Evolutionary conservation across 2,888 invertebrate species (phyloP).

Genomic region (Halocaridina rubra): DNA sequence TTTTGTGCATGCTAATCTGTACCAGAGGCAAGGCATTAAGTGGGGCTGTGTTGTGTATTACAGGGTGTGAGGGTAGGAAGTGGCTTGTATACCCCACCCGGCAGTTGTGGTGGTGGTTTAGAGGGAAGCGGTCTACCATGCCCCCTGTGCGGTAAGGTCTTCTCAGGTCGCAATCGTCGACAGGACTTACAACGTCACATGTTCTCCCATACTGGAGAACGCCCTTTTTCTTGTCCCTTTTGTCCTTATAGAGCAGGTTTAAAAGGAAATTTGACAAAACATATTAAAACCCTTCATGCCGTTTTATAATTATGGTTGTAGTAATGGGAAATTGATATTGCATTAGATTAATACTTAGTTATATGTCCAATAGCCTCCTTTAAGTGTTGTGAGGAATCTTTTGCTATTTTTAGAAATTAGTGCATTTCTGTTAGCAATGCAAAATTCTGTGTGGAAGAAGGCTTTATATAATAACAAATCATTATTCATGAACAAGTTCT

Average conservation of each 20-base stretch:
- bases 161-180: constrained; percentile 60
- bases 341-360: no score
- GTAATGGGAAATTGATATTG: no score
- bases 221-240: constrained; percentile 55
- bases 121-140: constrained; percentile 51
- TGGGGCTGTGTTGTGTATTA: constrained; percentile 50
- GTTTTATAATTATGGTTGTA: no score
- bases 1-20: neutral
- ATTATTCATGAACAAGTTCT: no score
- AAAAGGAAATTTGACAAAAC: constrained; percentile 56
- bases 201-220: constrained; percentile 61
- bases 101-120: constrained; percentile 18
- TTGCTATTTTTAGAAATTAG: no score
- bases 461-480: no score
- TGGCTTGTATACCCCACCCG: neutral
- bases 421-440: no score
- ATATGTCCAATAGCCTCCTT: no score
- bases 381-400: no score
- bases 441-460: no score
- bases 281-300: constrained; percentile 42
- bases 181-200: constrained; percentile 59
- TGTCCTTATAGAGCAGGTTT: constrained; percentile 59
- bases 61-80: constrained; percentile 55
- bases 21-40: constrained; percentile 24
- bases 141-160: constrained; percentile 57